Conservation (phyloP, 2,797 vertebrate genomes). For the Brachyrhaphis roseni region DNA sequence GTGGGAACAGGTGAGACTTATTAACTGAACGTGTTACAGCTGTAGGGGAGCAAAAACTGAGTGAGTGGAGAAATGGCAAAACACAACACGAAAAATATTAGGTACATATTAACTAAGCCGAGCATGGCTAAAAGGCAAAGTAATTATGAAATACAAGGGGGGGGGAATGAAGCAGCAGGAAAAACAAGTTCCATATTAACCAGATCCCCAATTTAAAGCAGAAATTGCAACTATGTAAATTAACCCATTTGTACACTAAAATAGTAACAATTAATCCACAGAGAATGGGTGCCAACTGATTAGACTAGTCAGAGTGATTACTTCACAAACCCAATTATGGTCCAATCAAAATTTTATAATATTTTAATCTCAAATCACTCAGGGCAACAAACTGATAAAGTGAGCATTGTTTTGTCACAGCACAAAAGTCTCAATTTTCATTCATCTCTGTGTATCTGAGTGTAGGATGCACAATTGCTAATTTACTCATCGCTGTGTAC, state of each 20-base stretch:
- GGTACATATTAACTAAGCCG: background rate
- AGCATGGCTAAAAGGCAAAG: background rate
- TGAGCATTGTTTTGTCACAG: background rate
- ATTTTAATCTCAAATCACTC: background rate
- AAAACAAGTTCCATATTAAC: background rate
- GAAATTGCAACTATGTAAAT: background rate
- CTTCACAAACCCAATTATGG: background rate
- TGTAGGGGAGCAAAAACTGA: background rate
- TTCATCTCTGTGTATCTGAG: background rate
- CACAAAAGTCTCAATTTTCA: background rate
- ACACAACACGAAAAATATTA: background rate
- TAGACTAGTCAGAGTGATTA: background rate
- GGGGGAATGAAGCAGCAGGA: background rate
- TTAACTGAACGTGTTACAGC: background rate
- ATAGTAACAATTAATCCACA: background rate
- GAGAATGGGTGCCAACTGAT: background rate
- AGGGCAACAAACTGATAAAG: background rate
- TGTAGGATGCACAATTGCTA: background rate
- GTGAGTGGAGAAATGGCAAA: background rate
- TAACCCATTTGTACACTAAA: background rate
- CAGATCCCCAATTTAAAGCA: background rate
- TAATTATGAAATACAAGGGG: background rate
- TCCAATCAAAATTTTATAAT: background rate
- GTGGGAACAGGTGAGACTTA: background rate
- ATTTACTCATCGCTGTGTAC: background rate